phyloP scores from a whole-genome alignment of 2,113 vertebrate species.

The Oncorhynchus tshawytscha region DNA sequence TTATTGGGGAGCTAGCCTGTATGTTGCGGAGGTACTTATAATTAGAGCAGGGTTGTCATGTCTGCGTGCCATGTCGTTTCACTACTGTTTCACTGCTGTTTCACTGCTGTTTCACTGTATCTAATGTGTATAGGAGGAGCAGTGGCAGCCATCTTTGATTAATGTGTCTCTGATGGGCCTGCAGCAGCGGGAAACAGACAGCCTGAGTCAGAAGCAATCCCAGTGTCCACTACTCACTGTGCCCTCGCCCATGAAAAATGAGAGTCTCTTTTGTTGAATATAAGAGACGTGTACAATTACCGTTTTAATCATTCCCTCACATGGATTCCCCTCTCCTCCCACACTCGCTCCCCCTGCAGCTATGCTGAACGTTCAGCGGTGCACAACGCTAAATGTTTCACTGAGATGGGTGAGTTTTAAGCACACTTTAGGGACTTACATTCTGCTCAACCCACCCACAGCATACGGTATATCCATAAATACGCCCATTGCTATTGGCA shows the following conservation, averaged over 20 bases:
- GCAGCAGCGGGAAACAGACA: conserved; percentile 14
- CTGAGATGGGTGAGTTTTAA: not conserved
- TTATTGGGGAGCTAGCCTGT: not conserved
- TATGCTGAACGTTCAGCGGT: not conserved
- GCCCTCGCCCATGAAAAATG: conserved; percentile 61
- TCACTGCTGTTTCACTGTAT: too few relatives aligned
- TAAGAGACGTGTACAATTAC: conserved; percentile 17
- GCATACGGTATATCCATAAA: not conserved
- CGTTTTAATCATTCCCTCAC: conserved; percentile 16
- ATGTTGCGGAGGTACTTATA: not conserved
- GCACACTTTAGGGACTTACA: not conserved
- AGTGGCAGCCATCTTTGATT: conserved; percentile 53
- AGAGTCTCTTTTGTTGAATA: conserved; percentile 47
- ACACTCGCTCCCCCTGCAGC: not conserved
- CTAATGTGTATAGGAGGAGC: conserved; percentile 1
- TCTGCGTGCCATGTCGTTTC: not conserved
- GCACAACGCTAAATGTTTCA: too few relatives aligned
- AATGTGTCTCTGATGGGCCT: conserved; percentile 49
- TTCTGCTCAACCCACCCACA: not conserved
- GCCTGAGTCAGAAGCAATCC: conserved; percentile 28
- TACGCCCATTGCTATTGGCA: not conserved
- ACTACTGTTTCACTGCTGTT: too few relatives aligned
- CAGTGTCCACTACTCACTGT: conserved; percentile 26
- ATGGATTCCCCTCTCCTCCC: conserved; percentile 18
- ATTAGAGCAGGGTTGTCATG: conserved; percentile 1